Base-by-base conservation (phyloP, 2,888 invertebrate species). In the Amiota communis region DNA sequence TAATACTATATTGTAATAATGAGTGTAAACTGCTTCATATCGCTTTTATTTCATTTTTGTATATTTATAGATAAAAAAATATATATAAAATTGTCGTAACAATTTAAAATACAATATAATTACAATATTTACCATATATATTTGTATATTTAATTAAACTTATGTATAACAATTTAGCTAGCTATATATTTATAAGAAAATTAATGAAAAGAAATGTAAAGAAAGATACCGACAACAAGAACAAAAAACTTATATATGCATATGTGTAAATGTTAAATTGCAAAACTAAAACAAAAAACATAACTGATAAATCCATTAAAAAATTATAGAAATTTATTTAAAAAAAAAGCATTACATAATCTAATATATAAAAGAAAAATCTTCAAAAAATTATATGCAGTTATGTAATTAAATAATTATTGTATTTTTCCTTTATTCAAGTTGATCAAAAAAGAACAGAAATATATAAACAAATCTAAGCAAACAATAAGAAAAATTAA, bases 1-100 rank as follows among this genome's bases (percentile, higher is more conserved):
- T 2, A 23, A 23, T 36, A 6, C 2, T 23, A 1, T 23, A 23
- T 2, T 23, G 23, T 23, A 36, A 36, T 36, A 17, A 11, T n/a
- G n/a, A 36, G 13, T 68, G 51, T 53, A 53, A 68, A 68, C 67
- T 68, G 67, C 67, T 68, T 68, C 8, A 51, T 51, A 53, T 68
- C 67, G 67, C 67, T 68, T 68, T 68, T 68, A 68, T 68, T 68
- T 68, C 51, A 68, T 51, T 36, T 36, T 36, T 59, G 70, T 70
- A 59, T 59, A 70, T 70, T 70, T 36, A 15, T 70, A 70, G 59
- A 17, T 70, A 70, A 70, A 70, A 47, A 68, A 51, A 70, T 15
- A 53, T 57, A 36, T 23, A 46, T 63, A 64, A 10, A 23, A 46
- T 64, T 8, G 11, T 13, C 17, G 20, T 59, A 67, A 49, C 49